Base-by-base conservation (phyloP, 2,797 vertebrate genomes). In the Pteronotus mesoamericanus region DNA sequence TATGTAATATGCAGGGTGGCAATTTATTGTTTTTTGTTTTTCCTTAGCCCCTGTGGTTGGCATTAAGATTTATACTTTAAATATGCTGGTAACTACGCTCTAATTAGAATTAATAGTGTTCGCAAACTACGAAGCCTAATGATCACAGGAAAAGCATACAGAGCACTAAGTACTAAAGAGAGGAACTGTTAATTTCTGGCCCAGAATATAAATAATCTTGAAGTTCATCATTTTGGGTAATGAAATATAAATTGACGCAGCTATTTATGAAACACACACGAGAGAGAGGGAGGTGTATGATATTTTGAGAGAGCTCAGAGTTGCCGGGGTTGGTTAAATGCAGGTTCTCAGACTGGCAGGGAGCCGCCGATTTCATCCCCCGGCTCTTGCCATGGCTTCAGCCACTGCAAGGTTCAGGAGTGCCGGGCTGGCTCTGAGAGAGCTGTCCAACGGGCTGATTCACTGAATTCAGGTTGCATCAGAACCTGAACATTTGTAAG, bases 81-180 rank as follows among this genome's bases (percentile, higher is more conserved):
- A 94, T 90, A 64, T 84, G 69, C 83, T 9, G 66, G 24, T 77
- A 84, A 79, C 15, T 2, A 89, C n/a, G 44, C 53, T 89, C 71
- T 97, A 75, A 92, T 96, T 95, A 83, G n/a, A 97, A 34, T 86
- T 84, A 91, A 91, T 0, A 92, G 75, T 95, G 42, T 93, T 94
- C 46, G 66, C 46, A 42, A 91, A 46, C 7, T 59, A 93, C 46
- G 55, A 44, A 61, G 39, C 1, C 32, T 15, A 83, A 53, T 22
- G 9, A 78, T 95, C 90, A 66, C 15, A 55, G 42, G 48, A 69
- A 89, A 91, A 86, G 12, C 66, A 82, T 79, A 37, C 1, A 79
- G 75, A 89, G 32, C 69, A 83, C 74, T 69, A 82, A 97, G 72
- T 87, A 57, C 1, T 29, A 44, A 79, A 51, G 64, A 77, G 66